Conservation (phyloP, 1,140 invertebrate species). For the Nephila pilipes region DNA sequence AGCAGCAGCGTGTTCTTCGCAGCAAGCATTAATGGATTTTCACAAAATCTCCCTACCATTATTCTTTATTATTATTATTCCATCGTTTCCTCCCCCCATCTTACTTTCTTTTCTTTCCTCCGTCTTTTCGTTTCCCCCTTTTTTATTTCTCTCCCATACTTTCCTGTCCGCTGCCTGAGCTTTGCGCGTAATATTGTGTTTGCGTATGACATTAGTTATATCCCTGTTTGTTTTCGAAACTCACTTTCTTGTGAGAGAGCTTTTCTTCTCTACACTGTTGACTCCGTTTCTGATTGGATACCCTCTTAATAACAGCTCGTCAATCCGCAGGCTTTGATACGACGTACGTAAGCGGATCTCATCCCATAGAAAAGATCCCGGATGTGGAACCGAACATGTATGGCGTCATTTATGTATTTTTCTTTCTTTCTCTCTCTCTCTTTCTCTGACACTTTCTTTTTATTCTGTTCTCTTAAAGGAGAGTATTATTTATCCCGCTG, state of each 20-base stretch:
- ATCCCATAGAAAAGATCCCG: slow-evolving; percentile 58
- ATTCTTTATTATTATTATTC: slow-evolving; percentile 69
- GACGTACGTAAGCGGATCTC: slow-evolving; percentile 72
- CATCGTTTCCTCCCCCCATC: not conserved
- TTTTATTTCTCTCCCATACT: not conserved
- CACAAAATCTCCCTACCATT: slow-evolving; percentile 55
- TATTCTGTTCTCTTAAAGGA: not conserved
- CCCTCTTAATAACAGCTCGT: slow-evolving; percentile 74
- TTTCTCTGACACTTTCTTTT: slow-evolving; percentile 23
- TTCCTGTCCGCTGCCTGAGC: slow-evolving; percentile 25
- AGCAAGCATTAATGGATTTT: slow-evolving; percentile 76
- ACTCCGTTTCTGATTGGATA: slow-evolving; percentile 71
- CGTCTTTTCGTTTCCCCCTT: not conserved
- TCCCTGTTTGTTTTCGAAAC: slow-evolving; percentile 75
- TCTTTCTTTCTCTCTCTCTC: slow-evolving; percentile 31
- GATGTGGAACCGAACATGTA: slow-evolving; percentile 59
- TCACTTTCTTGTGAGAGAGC: slow-evolving; percentile 68
- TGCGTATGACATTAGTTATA: slow-evolving; percentile 76
- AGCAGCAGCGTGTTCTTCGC: slow-evolving; percentile 60
- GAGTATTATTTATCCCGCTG: slow-evolving; percentile 35
- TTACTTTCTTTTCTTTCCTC: slow-evolving; percentile 19
- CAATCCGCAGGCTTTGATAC: slow-evolving; percentile 62
- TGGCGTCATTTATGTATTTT: slow-evolving; percentile 60
- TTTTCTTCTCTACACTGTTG: slow-evolving; percentile 53
- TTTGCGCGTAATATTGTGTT: slow-evolving; percentile 70